Evolutionary conservation across 2,888 invertebrate species (phyloP).

Genomic region (Cyclophora punctaria): DNA sequence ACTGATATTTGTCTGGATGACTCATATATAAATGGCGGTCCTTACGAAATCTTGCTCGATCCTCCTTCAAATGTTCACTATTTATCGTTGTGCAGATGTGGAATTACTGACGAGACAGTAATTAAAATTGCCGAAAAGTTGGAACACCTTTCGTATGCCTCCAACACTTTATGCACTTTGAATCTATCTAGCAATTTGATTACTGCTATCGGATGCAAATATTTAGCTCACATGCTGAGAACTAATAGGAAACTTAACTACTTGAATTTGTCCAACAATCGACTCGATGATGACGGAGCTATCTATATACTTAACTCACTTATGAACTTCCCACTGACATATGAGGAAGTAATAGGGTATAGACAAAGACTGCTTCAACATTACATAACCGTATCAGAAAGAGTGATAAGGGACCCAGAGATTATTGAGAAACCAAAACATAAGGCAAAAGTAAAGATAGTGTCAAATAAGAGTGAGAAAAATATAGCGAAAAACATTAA

Average conservation of each 20-base stretch:
- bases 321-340: constrained; percentile 35
- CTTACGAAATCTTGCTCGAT: too few relatives aligned
- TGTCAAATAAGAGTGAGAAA: neutral
- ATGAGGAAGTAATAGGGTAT: constrained; percentile 29
- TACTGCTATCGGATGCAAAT: constrained; percentile 43
- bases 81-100: constrained; percentile 40
- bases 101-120: constrained; percentile 34
- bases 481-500: constrained; percentile 7
- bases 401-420: too few relatives aligned
- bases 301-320: constrained; percentile 31
- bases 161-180: constrained; percentile 29
- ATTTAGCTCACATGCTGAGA: constrained; percentile 36
- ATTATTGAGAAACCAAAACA: neutral
- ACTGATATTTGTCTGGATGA: too few relatives aligned
- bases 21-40: too few relatives aligned
- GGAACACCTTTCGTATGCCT: constrained; percentile 23
- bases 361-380: constrained; percentile 9
- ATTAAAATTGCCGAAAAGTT: constrained; percentile 31
- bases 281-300: constrained; percentile 39
- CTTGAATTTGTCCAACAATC: constrained; percentile 49
- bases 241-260: constrained; percentile 48
- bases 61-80: constrained; percentile 16
- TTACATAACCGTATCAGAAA: too few relatives aligned
- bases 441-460: neutral
- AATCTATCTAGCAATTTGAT: constrained; percentile 51